These are phyloP conservation scores for Lasioglossum calceatum DNA, from an alignment of 2,888 invertebrate species.

Conservation along the genomic window DNA sequence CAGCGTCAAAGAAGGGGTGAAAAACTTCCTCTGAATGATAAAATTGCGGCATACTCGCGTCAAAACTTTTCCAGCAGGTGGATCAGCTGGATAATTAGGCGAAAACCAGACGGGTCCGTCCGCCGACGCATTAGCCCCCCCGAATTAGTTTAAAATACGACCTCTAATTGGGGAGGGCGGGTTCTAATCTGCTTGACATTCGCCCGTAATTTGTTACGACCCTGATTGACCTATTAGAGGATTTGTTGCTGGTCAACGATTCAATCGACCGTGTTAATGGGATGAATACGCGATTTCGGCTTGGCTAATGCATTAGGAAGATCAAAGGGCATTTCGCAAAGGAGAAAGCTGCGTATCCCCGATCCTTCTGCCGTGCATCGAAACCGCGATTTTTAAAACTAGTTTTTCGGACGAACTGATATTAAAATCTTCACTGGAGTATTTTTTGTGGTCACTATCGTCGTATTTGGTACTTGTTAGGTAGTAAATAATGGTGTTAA, in stretches of 20 bases:
- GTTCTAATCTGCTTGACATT: constrained; percentile 61
- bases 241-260: constrained; percentile 58
- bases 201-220: constrained; percentile 76
- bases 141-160: constrained; percentile 66
- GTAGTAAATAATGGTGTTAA: neutral
- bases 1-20: neutral
- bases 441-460: neutral
- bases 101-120: constrained; percentile 74
- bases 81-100: constrained; percentile 74
- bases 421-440: neutral
- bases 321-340: neutral
- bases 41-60: constrained; percentile 7
- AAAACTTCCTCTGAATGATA: neutral
- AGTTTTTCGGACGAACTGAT: neutral
- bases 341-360: neutral
- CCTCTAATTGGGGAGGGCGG: constrained; percentile 54
- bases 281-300: neutral
- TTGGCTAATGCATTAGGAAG: neutral
- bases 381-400: neutral
- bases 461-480: neutral
- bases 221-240: constrained; percentile 76
- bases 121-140: constrained; percentile 53
- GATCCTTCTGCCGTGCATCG: neutral
- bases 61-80: constrained; percentile 41
- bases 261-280: constrained; percentile 32